These are phyloP conservation scores for Thalassarche chlororhynchos DNA, from an alignment of 2,113 vertebrate genomes.

Conservation along the genomic window DNA sequence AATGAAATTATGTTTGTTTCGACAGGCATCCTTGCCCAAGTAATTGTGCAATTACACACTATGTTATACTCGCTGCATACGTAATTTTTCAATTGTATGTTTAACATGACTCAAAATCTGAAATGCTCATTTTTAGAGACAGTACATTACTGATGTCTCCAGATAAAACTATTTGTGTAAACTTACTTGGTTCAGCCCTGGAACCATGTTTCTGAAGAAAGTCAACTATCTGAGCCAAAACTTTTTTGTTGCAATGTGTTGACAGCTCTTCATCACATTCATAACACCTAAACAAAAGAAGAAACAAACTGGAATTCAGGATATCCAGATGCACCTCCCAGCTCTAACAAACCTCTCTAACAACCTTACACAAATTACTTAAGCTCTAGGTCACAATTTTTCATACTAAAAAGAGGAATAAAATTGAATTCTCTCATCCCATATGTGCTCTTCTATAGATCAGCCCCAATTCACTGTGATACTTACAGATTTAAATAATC, in stretches of 20 bases:
- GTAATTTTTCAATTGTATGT: not conserved
- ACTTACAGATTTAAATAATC: not conserved
- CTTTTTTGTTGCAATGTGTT: constrained; percentile 95
- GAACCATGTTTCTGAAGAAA: constrained; percentile 93
- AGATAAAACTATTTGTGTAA: not conserved
- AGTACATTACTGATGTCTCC: not conserved
- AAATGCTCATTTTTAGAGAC: not conserved
- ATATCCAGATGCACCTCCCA: not conserved
- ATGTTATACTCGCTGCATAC: not conserved
- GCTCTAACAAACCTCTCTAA: not conserved
- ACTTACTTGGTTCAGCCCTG: constrained; percentile 91
- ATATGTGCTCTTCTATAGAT: not conserved
- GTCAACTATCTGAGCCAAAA: constrained; percentile 93
- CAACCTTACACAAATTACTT: not conserved
- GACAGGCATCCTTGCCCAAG: not conserved
- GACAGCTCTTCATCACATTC: constrained; percentile 96
- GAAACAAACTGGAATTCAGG: not conserved
- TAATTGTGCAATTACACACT: not conserved
- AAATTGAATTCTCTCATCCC: not conserved
- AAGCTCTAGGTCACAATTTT: not conserved
- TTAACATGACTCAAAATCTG: not conserved
- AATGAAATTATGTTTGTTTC: not conserved
- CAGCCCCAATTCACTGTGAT: not conserved
- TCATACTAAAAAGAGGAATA: not conserved
- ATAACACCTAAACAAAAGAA: constrained; percentile 86